A percentile compares a stretch with the other conserved stretches of the same genome.
phyloP scores from a whole-genome alignment of 2,797 vertebrate genomes.

The Sebastes vulpes region DNA sequence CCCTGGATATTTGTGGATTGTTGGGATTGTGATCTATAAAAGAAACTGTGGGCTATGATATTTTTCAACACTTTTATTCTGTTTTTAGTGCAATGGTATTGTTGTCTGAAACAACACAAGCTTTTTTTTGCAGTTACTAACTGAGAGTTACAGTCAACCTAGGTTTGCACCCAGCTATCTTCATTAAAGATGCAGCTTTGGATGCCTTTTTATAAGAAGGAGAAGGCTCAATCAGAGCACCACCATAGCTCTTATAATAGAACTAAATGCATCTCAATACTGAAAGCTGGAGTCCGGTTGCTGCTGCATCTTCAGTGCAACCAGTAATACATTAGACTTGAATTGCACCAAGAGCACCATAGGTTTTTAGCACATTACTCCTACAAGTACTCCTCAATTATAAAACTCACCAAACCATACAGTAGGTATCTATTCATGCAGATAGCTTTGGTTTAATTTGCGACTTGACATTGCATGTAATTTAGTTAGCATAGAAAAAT shows the following conservation, averaged over 20 bases:
- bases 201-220: neutral
- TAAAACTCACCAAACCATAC: neutral
- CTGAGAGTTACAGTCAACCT: neutral
- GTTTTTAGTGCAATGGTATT: neutral
- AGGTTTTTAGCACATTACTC: neutral
- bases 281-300: neutral
- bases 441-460: conserved; percentile 20
- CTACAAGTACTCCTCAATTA: neutral
- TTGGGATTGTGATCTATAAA: neutral
- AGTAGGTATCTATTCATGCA: neutral
- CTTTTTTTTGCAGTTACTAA: neutral
- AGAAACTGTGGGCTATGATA: neutral
- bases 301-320: neutral
- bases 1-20: neutral
- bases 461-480: conserved; percentile 17
- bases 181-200: neutral
- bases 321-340: neutral
- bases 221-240: neutral
- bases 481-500: conserved; percentile 10
- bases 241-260: neutral
- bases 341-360: neutral
- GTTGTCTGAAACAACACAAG: neutral
- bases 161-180: neutral
- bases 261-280: neutral
- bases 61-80: neutral